These are phyloP conservation scores for Drosophila sturtevanti DNA, from an alignment of 1,140 invertebrate species.

Conservation along the genomic window DNA sequence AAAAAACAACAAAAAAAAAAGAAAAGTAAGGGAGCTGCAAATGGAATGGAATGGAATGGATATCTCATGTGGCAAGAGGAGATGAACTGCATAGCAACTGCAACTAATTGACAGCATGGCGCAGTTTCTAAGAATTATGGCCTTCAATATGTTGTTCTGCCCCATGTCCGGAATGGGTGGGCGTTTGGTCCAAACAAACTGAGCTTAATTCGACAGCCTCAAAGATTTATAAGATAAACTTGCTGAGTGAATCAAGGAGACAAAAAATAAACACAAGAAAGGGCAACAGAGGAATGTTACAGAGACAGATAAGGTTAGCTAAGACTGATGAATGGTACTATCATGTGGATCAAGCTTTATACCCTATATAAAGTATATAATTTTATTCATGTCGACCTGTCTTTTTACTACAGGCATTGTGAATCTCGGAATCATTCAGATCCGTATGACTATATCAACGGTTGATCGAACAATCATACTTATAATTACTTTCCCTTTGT, in stretches of 20 bases:
- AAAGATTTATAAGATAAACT: conserved; percentile 60
- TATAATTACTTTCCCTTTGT: too few relatives aligned
- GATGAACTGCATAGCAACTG: conserved; percentile 22
- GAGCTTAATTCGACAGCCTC: conserved; percentile 63
- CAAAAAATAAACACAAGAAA: neutral
- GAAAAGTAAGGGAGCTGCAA: too few relatives aligned
- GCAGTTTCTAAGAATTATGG: conserved; percentile 67
- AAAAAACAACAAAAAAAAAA: too few relatives aligned
- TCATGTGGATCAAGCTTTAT: neutral
- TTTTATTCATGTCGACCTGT: too few relatives aligned
- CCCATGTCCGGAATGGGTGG: neutral
- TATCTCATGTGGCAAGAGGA: neutral
- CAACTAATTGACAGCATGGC: conserved; percentile 67
- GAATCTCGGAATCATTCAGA: too few relatives aligned
- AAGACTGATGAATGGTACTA: conserved; percentile 26
- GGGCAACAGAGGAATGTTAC: neutral
- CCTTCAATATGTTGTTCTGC: conserved; percentile 38
- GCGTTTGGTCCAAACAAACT: neutral
- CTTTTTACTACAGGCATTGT: too few relatives aligned
- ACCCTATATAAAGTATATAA: too few relatives aligned
- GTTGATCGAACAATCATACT: too few relatives aligned
- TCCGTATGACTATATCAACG: too few relatives aligned
- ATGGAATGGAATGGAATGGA: neutral
- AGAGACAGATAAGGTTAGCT: conserved; percentile 12
- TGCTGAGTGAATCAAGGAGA: too few relatives aligned